phyloP scores from a whole-genome alignment of 1,140 invertebrate species.

The Ips nitidus region DNA sequence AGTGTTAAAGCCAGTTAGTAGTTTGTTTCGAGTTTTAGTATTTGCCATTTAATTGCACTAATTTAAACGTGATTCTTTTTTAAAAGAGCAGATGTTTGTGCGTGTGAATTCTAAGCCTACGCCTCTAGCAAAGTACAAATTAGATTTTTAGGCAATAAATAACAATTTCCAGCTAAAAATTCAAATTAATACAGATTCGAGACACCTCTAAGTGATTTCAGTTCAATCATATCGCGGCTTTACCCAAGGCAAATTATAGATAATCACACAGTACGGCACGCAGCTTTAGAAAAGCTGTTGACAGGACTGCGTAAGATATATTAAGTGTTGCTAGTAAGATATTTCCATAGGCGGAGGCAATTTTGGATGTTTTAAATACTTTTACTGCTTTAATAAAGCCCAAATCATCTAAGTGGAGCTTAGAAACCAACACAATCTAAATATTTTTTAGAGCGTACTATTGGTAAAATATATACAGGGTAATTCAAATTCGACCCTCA shows the following conservation, averaged over 20 bases:
- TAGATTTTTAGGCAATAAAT: conserved; percentile 16
- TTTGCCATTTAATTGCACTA: not conserved
- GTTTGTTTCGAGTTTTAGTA: not conserved
- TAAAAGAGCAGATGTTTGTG: conserved; percentile 7
- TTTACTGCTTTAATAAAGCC: no score
- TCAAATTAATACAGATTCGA: conserved; percentile 30
- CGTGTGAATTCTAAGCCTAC: not conserved
- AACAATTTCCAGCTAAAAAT: conserved; percentile 13
- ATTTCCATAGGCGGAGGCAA: no score
- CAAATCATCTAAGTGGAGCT: no score
- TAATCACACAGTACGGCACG: conserved; percentile 28
- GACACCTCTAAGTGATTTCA: conserved; percentile 21
- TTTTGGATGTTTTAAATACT: no score
- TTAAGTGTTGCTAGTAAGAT: conserved; percentile 12
- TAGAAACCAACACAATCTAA: no score
- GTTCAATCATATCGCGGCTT: conserved; percentile 9
- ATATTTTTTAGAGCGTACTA: no score
- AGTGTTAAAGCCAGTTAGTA: not conserved
- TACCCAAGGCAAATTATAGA: conserved; percentile 26
- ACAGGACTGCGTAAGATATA: conserved; percentile 27
- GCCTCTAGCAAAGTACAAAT: conserved; percentile 2
- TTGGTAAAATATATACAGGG: no score
- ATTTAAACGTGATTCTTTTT: not conserved
- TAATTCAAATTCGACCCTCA: no score
- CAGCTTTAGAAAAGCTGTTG: conserved; percentile 15